Evolutionary conservation across 2,888 invertebrate species (phyloP).

Genomic region (Endotricha flammealis): DNA sequence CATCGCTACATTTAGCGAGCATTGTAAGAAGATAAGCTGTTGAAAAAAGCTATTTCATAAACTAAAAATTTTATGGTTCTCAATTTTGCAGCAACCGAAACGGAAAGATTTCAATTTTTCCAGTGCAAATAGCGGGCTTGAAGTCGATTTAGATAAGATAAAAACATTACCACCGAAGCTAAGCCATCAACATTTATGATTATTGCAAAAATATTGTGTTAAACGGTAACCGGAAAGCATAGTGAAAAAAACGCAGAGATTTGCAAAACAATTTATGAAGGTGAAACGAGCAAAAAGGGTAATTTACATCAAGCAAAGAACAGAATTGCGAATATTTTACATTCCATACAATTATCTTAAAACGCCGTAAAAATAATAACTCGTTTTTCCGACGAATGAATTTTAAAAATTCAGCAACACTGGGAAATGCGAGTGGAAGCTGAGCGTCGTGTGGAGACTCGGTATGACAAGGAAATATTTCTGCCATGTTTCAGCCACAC

Average conservation of each 20-base stretch:
- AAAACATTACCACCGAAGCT: too few species aligned
- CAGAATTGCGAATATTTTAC: constrained; percentile 18
- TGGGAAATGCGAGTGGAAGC: constrained; percentile 31
- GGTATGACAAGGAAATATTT: constrained; percentile 34
- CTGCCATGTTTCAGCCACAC: constrained; percentile 30
- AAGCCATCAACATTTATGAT: not conserved
- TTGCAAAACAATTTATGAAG: constrained; percentile 7
- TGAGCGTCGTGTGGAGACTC: constrained; percentile 23
- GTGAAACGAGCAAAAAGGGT: constrained; percentile 8
- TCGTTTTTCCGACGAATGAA: constrained; percentile 31
- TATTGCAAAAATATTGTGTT: constrained; percentile 1
- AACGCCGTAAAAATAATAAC: constrained; percentile 36
- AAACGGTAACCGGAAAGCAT: constrained; percentile 2
- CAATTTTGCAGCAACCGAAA: too few species aligned
- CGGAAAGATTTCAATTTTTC: too few species aligned
- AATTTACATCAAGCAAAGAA: constrained; percentile 9
- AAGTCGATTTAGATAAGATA: not conserved
- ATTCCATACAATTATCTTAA: constrained; percentile 31
- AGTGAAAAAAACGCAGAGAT: constrained; percentile 7
- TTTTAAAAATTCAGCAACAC: constrained; percentile 40
- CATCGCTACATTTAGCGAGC: too few species aligned
- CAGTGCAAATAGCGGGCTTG: too few species aligned
- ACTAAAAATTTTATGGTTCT: too few species aligned
- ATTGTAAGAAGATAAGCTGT: too few species aligned
- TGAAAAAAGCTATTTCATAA: too few species aligned